phyloP scores from a whole-genome alignment of 2,888 invertebrate genomes.

The Harpalus rubripes region DNA sequence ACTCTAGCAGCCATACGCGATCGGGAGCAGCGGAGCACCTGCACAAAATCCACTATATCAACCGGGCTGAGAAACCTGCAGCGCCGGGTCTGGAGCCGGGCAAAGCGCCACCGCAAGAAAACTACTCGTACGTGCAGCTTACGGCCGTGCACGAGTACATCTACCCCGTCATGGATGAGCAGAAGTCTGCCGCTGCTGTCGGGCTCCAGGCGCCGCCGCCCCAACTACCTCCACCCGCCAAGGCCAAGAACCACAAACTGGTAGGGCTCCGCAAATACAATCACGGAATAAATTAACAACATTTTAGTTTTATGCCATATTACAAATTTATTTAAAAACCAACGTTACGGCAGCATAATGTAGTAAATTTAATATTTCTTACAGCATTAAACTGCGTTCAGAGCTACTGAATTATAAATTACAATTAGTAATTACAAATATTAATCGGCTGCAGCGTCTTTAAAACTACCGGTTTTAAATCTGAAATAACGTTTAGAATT shows the following conservation, averaged over 20 bases:
- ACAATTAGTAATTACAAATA: no score
- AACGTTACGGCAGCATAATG: no score
- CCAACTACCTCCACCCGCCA: conserved; percentile 78
- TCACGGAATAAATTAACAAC: no score
- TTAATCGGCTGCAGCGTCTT: no score
- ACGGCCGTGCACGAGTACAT: conserved; percentile 92
- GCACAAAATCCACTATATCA: conserved; percentile 82
- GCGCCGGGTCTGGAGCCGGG: conserved; percentile 74
- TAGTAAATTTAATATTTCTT: no score
- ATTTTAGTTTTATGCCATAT: no score
- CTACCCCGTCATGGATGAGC: conserved; percentile 86
- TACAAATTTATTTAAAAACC: no score
- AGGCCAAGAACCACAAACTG: conserved; percentile 72
- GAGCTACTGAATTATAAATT: no score
- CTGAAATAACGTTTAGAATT: no score
- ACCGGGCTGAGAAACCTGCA: conserved; percentile 76
- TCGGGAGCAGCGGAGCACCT: conserved; percentile 77
- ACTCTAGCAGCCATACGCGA: conserved; percentile 79
- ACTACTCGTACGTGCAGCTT: conserved; percentile 91
- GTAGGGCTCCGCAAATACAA: neutral
- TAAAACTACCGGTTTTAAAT: no score
- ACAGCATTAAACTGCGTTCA: no score
- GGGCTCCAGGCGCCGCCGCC: conserved; percentile 79
- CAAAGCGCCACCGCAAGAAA: conserved; percentile 76
- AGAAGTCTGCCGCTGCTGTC: conserved; percentile 75